Conservation (phyloP, 2,113 vertebrate species). For the Peromyscus maniculatus region DNA sequence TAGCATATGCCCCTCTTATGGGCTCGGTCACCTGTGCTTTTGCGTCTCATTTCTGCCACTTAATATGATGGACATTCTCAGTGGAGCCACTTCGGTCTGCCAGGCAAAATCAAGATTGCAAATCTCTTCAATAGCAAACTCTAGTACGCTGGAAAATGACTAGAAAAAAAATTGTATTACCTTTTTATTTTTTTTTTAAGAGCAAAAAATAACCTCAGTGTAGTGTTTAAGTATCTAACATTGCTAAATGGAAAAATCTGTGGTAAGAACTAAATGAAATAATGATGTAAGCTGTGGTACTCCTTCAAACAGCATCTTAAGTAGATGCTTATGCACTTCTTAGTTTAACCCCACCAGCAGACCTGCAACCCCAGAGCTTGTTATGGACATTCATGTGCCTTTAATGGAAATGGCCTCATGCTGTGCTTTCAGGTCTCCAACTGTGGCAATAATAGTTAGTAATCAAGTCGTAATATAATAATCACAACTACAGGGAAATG, state of each 20-base stretch:
- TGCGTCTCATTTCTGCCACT: neutral
- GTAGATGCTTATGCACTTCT: slow-evolving; percentile 49
- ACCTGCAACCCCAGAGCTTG: neutral
- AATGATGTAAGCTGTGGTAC: slow-evolving; percentile 60
- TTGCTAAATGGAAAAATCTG: slow-evolving; percentile 68
- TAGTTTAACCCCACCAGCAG: neutral
- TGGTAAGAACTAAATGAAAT: slow-evolving; percentile 72
- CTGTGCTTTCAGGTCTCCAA: slow-evolving; percentile 65
- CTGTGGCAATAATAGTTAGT: slow-evolving; percentile 69
- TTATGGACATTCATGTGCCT: slow-evolving; percentile 68
- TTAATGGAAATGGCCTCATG: slow-evolving; percentile 62
- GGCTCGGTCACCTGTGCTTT: neutral
- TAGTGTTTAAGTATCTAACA: slow-evolving; percentile 56
- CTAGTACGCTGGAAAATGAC: neutral
- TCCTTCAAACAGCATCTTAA: slow-evolving; percentile 58
- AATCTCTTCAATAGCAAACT: slow-evolving; percentile 17
- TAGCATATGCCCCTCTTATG: neutral
- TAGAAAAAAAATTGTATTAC: neutral
- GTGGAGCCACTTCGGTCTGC: neutral
- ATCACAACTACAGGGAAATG: slow-evolving; percentile 56
- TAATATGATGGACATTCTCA: neutral
- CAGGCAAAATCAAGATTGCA: slow-evolving; percentile 50
- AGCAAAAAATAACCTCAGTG: slow-evolving; percentile 52
- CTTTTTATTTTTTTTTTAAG: neutral
- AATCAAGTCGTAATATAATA: slow-evolving; percentile 69